Evolutionary conservation across 2,888 invertebrate species (phyloP), one percentile per base, ranked within the genome.

Genomic region (Lucinisca nassula): DNA sequence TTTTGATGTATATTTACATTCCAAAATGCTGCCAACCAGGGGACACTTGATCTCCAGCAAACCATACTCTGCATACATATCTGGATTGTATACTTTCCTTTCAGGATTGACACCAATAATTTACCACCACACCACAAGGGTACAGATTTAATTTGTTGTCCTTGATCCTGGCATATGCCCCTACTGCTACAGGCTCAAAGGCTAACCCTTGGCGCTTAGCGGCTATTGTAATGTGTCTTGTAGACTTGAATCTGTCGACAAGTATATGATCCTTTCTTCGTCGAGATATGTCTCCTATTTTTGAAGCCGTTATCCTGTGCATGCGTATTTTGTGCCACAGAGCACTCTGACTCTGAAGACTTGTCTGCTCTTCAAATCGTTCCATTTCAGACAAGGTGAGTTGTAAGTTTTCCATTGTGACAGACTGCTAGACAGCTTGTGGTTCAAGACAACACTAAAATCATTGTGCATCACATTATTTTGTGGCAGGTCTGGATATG

Each of bases 1-100:
- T 74, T 61, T 75, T 0, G 8, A 35, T 61, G 74, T 3, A 61
- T 45, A 75, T 35, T 55, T 49, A 0, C 40, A 58, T 38, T 82
- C 82, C 21, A 82, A 1, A 17, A 85, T 51, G 67, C 75, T 49
- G 21, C 40, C 35, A 3, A 79, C 79, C 21, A 37, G 30, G 55
- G 82, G 78, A 49, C 85, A 85, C 30, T 85, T 85, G 14, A 85
- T 79, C 27, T 82, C 85, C 12, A 80, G 51, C 0, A 82, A 17
- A 0, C 81, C 85, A 81, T 61, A 85, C 14, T 40, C 78, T 72
- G 77, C 61, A 17, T 2, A 10, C 45, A 30, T 70, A 24, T 32
- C 21, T 21, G 84, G 76, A 55, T 81, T 51, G 45, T 86, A 86
- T 8, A 86, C 84, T 14, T 89, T 89, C 17, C 86, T 37, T 27